Conservation (phyloP, 2,797 vertebrate genomes). For the Enteromius unitaeniatus region DNA sequence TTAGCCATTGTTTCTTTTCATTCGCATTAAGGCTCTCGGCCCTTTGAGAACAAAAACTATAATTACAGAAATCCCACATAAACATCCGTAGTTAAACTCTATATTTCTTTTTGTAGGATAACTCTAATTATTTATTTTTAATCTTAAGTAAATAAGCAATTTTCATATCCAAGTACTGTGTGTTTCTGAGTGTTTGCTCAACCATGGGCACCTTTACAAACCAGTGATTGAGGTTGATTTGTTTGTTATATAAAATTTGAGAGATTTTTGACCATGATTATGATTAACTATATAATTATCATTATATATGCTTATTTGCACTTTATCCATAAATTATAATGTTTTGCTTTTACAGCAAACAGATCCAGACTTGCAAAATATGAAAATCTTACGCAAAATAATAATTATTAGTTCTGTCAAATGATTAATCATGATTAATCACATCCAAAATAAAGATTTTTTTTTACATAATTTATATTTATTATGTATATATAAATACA, state of each 20-base stretch:
- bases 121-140: neutral
- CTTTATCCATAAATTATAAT: neutral
- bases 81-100: neutral
- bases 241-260: too few species aligned
- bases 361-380: neutral
- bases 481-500: too few species aligned
- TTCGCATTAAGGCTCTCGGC: neutral
- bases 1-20: constrained; percentile 18
- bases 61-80: constrained; percentile 26
- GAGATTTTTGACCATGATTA: neutral
- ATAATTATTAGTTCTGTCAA: neutral
- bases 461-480: too few species aligned
- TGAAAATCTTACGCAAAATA: neutral
- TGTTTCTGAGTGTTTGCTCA: neutral
- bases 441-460: too few species aligned
- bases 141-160: neutral
- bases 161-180: neutral
- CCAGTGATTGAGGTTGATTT: neutral
- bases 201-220: neutral
- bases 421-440: too few species aligned
- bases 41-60: constrained; percentile 22
- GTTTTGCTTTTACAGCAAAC: neutral
- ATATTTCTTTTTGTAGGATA: neutral
- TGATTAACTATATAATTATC: neutral
- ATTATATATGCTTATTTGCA: too few species aligned